Conservation (phyloP, 2,113 vertebrate species). For the Salvator merianae region DNA sequence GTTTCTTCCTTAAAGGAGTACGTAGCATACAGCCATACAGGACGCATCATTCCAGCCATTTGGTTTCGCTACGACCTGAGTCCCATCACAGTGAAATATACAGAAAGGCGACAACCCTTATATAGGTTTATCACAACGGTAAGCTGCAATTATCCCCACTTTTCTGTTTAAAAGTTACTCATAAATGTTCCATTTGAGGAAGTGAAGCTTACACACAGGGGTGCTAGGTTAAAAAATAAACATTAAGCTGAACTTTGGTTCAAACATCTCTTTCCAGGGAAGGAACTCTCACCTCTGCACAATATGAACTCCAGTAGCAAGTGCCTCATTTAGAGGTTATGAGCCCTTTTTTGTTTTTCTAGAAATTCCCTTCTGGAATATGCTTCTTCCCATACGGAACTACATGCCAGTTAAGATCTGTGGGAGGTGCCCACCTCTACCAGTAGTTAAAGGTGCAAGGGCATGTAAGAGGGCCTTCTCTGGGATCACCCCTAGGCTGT, state of each 20-base stretch:
- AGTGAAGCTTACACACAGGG: neutral
- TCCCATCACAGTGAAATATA: slow-evolving; percentile 99
- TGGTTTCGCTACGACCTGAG: slow-evolving; percentile 99
- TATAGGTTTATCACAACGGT: slow-evolving; percentile 99
- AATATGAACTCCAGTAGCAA: neutral
- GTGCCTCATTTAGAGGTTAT: neutral
- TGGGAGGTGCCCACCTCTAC: too few species aligned
- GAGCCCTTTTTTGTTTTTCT: neutral
- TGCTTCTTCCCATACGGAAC: too few species aligned
- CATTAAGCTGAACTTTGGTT: neutral
- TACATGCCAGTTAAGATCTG: too few species aligned
- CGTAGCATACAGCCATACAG: slow-evolving; percentile 96
- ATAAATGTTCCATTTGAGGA: neutral
- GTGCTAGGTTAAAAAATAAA: neutral
- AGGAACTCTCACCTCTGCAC: neutral
- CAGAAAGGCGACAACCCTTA: slow-evolving; percentile 92
- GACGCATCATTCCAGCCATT: slow-evolving; percentile 96
- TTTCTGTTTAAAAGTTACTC: neutral
- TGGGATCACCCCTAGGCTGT: too few species aligned
- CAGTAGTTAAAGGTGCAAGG: too few species aligned
- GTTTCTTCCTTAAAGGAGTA: slow-evolving; percentile 84
- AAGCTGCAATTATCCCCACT: slow-evolving; percentile 68
- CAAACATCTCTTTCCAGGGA: neutral
- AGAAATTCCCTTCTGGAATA: neutral
- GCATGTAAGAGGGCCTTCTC: too few species aligned